Evolutionary conservation across 2,797 vertebrate genomes (phyloP), one percentile per base, ranked within the genome.

Genomic region (Siniperca undulata): DNA sequence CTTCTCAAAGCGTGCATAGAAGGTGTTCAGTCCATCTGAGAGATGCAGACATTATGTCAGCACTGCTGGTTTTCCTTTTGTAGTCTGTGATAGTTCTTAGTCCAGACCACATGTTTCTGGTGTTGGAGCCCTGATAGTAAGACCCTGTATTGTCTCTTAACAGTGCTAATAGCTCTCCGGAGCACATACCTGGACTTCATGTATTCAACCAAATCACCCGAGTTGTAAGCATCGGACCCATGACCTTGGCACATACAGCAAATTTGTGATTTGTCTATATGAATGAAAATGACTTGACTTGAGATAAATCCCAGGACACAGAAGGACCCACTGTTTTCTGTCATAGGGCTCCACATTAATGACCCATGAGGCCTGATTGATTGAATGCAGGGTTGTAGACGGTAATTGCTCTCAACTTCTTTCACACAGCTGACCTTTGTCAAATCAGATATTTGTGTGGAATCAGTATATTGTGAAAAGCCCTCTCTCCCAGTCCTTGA

Each of bases 401-500:
- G 5, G 14, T 73, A 86, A 84, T 85, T 75, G 79, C 68, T 81
- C 60, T 53, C 69, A 62, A 58, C 83, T 70, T 73, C 59, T 70
- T 70, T 77, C 80, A 83, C 72, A 34, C 65, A 14, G 7, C 44
- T 86, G 83, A 90, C 85, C 83, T 84, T 85, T 90, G 84, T 81
- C 81, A 87, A 91, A 88, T 69, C 60, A 75, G 75, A 78, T 67
- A 72, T 81, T 77, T 75, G 69, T 67, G 56, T 77, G 75, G 61
- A 80, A 70, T 88, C 76, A 34, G 70, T 82, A n/a, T n/a, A 17
- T 67, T 60, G 70, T 60, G 74, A 75, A 73, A 86, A 77, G 59
- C 60, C 42, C 38, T 81, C 58, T 84, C 44, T 53, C 0, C 38
- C 24, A 55, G 27, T 71, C 53, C 17, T 44, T 27, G 72, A 91